Base-by-base conservation (phyloP, 2,888 invertebrate genomes). In the Epirrhoe alternata region DNA sequence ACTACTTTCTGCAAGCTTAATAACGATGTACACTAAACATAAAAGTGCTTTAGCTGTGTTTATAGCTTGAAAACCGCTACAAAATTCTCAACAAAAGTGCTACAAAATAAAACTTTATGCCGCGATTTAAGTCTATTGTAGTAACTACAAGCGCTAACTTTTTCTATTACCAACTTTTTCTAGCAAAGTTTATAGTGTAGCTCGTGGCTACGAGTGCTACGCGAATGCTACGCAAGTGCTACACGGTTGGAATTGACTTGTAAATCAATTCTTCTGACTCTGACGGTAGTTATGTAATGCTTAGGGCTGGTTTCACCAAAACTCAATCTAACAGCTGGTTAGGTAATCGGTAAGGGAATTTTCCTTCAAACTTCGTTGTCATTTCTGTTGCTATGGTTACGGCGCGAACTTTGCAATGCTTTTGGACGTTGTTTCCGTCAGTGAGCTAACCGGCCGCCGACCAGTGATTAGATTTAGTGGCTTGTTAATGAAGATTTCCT, bases 121-220 rank as follows among this genome's bases (percentile, higher is more conserved):
- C 52, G 63, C 69, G 71, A 71, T 64, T 73, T 70, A 69, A 70
- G 66, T 70, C 70, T 66, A 70, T 70, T 72, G 65, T 69, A 51
- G 59, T 66, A 53, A 24, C 24, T 65, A 50, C 49, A 67, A 58
- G 61, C 58, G 33, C 53, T 33, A 74, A 74, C 74, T 74, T 72
- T 74, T 74, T 74, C 74, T 74, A 74, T 72, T 67, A 70, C 59
- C 33, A 72, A 70, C 70, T 71, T 74, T 66, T 69, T 68, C 68
- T 65, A 50, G 35, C 53, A 60, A 63, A 65, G 65, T 68, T 68
- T 47, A 56, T 51, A 35, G 35, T 50, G 61, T 50, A 52, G 59
- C 52, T 16, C n/a, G 16, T 17, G 54, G 50, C 61, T 62, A 42
- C 51, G 53, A 57, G 16, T 5, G 42, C 52, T 61, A 61, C 47